Evolutionary conservation across 2,888 invertebrate species (phyloP), one percentile per base, ranked within the genome.

Genomic region (Hylaea fasciaria): DNA sequence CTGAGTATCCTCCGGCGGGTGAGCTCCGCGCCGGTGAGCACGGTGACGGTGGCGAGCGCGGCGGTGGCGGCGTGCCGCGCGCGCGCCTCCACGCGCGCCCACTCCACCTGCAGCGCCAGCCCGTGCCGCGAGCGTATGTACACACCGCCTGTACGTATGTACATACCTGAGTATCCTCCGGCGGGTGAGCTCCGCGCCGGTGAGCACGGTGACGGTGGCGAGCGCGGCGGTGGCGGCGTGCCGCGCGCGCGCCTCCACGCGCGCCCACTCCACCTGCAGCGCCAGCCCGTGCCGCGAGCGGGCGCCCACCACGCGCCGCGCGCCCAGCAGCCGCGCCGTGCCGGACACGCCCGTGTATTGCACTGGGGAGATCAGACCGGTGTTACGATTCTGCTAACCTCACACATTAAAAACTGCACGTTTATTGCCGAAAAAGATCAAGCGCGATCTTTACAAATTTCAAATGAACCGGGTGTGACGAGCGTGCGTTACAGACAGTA

Each of bases 1-100:
- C 80, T 85, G 45, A 90, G 82, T 80, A 91, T 89, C 76, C 91
- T 74, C 5, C 83, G 75, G 0, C 90, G 56, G 0, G 87, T 87
- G 69, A 69, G 39, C 73, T 90, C 89, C 0, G 85, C 77, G 35
- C 89, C 90, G 12, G 87, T 82, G 66, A 91, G 83, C 51, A 86
- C 81, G 35, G 81, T 81, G 77, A 91, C 61, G 10, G 87, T 79
- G 68, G 88, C 89, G 37, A 89, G 82, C 11, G 85, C 75, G 57
- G 74, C 56, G 45, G 80, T 76, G 63, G 72, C 72, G 14, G 77
- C 69, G 39, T 55, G 28, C n/a, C n/a, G n/a, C n/a, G n/a, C n/a
- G n/a, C n/a, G n/a, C n/a, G n/a, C n/a, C n/a, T 87, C 86, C 58
- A 89, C 72, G 1, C 77, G 74, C 68, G 78, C 51, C 91, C 91